Percentiles rank a stretch among this genome's conserved stretches.
These are phyloP conservation scores for Corydoras maculifer DNA, from an alignment of 2,113 vertebrate species.

Conservation along the genomic window DNA sequence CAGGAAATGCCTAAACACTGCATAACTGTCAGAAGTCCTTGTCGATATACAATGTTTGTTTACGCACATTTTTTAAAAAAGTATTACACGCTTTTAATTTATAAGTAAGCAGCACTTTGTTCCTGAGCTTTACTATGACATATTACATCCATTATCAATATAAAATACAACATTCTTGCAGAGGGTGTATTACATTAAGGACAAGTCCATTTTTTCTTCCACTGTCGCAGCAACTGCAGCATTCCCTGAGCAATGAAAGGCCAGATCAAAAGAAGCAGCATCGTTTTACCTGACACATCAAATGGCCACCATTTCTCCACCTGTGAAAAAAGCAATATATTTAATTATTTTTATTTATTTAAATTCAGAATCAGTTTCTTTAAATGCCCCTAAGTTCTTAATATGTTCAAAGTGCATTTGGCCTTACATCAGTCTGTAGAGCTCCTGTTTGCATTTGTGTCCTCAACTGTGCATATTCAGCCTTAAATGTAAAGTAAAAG, in stretches of 20 bases:
- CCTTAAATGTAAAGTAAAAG: conserved; percentile 35
- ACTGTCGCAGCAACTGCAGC: conserved; percentile 65
- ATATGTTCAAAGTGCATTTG: no score
- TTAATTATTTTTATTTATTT: no score
- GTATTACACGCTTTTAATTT: no score
- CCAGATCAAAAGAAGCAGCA: conserved; percentile 85
- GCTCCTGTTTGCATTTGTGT: conserved; percentile 37
- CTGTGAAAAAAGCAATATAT: conserved; percentile 36
- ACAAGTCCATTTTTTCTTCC: conserved; percentile 57
- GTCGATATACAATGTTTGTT: no score
- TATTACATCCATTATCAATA: background rate
- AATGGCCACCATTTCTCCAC: conserved; percentile 60
- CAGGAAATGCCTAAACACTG: background rate
- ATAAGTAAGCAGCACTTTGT: no score
- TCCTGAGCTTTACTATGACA: background rate
- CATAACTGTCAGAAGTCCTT: background rate
- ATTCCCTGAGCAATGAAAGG: conserved; percentile 84
- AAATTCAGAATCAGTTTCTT: background rate
- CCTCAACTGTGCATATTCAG: conserved; percentile 49
- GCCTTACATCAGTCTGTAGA: conserved; percentile 49
- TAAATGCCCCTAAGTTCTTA: background rate
- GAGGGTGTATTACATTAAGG: conserved; percentile 35
- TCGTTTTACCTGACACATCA: conserved; percentile 54
- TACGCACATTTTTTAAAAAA: background rate
- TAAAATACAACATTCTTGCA: conserved; percentile 14